Percentiles rank a stretch among this genome's conserved stretches.
phyloP scores from a whole-genome alignment of 2,797 vertebrate genomes.

The Catharus ustulatus region DNA sequence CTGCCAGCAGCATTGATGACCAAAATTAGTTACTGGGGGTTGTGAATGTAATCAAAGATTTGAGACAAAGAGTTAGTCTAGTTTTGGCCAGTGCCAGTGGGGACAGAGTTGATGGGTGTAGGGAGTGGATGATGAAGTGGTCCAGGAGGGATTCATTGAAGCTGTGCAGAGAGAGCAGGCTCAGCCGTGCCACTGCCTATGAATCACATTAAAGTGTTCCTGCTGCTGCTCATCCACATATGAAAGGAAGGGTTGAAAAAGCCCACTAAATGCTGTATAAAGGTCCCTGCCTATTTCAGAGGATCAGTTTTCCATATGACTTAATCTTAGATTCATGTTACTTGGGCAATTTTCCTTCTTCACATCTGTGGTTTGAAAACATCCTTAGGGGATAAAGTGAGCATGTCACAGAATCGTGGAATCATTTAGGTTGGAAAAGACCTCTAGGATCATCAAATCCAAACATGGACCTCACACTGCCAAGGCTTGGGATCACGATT shows the following conservation, averaged over 20 bases:
- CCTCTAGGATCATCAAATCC: background rate
- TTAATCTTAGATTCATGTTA: background rate
- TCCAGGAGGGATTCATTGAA: background rate
- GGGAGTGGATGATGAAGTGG: background rate
- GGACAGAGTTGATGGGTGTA: background rate
- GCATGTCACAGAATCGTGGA: background rate
- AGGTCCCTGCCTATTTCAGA: background rate
- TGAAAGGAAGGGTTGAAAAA: background rate
- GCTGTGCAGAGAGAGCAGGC: background rate
- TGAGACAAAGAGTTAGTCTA: background rate
- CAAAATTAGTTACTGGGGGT: background rate
- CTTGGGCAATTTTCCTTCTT: slow-evolving; percentile 5
- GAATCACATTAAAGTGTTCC: background rate
- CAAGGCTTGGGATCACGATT: background rate
- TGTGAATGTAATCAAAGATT: background rate
- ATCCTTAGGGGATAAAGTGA: background rate
- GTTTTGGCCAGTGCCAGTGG: background rate
- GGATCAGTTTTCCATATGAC: background rate
- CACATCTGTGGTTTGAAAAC: background rate
- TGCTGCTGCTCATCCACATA: background rate
- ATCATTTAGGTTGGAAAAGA: background rate
- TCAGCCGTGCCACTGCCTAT: background rate
- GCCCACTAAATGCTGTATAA: slow-evolving; percentile 3
- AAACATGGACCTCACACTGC: background rate
- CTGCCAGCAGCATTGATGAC: background rate